A percentile compares a stretch with the other conserved stretches of the same genome.
Evolutionary conservation across 35 echinoderm and acorn worm species (phyloP).

Genomic region (Lytechinus variegatus): DNA sequence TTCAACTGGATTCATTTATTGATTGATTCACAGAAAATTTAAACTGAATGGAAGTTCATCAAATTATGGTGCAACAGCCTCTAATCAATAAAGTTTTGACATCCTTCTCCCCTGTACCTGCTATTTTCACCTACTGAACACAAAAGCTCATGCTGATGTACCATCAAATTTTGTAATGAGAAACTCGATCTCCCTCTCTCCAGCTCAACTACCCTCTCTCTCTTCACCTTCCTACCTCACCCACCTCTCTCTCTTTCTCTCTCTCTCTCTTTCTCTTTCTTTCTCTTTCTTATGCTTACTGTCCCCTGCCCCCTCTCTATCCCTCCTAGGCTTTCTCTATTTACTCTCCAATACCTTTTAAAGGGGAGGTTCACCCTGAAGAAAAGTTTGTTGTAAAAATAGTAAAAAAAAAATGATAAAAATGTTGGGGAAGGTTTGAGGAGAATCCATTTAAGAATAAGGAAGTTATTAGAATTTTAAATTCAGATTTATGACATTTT

Average conservation of each 20-base stretch:
- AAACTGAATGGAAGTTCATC: not conserved
- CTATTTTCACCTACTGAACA: not conserved
- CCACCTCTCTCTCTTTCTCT: not conserved
- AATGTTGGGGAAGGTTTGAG: too few species aligned
- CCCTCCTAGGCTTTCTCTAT: not conserved
- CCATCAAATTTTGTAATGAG: not conserved
- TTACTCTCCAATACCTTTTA: too few species aligned
- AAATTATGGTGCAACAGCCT: not conserved
- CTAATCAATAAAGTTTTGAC: not conserved
- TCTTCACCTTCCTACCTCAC: not conserved
- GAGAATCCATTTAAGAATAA: too few species aligned
- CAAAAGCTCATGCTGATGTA: not conserved
- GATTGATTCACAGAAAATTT: not conserved
- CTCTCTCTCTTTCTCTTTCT: not conserved
- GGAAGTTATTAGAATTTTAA: too few species aligned
- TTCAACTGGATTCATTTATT: not conserved
- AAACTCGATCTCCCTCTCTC: not conserved
- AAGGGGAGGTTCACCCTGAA: too few species aligned
- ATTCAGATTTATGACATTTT: too few species aligned
- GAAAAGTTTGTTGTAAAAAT: too few species aligned
- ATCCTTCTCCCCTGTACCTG: not conserved
- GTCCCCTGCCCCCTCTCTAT: not conserved
- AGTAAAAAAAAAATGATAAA: too few species aligned
- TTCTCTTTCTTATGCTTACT: not conserved
- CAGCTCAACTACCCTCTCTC: not conserved